phyloP scores from a whole-genome alignment of 2,888 invertebrate genomes.

The Nemotelus pantherinus region DNA sequence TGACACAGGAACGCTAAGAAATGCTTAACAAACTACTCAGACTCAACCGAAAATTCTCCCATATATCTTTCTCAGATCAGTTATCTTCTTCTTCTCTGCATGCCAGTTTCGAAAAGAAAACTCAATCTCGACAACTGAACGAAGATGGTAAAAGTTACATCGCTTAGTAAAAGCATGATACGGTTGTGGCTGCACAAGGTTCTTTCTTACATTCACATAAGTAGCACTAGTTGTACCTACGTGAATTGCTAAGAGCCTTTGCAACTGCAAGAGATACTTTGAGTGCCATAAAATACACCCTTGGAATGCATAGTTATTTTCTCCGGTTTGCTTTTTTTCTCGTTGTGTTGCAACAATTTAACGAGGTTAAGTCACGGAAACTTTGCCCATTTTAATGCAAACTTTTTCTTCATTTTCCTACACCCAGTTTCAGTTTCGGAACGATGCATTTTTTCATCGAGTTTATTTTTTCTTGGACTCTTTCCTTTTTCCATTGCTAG shows the following conservation, averaged over 20 bases:
- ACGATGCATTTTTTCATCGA: no score
- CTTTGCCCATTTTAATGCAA: conserved; percentile 34
- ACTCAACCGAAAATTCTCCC: no score
- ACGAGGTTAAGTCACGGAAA: conserved; percentile 34
- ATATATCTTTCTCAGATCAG: no score
- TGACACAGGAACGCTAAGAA: no score
- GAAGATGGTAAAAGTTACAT: conserved; percentile 7
- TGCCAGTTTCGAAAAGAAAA: conserved; percentile 24
- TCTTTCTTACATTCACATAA: background rate
- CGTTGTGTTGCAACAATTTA: conserved; percentile 5
- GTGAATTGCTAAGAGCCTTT: conserved; percentile 13
- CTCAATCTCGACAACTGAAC: conserved; percentile 22
- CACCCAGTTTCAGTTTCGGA: background rate
- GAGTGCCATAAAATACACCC: conserved; percentile 26
- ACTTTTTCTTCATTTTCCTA: background rate
- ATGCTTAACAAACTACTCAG: no score
- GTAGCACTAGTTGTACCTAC: background rate
- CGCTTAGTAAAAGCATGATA: background rate
- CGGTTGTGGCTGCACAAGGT: background rate
- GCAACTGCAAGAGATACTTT: conserved; percentile 11
- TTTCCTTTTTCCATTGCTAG: background rate
- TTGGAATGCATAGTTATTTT: background rate
- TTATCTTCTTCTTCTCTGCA: no score
- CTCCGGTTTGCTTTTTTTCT: background rate
- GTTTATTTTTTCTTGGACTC: background rate